Conservation (phyloP, 53 echinoderm and acorn worm species). For the Holothuria scabra region DNA sequence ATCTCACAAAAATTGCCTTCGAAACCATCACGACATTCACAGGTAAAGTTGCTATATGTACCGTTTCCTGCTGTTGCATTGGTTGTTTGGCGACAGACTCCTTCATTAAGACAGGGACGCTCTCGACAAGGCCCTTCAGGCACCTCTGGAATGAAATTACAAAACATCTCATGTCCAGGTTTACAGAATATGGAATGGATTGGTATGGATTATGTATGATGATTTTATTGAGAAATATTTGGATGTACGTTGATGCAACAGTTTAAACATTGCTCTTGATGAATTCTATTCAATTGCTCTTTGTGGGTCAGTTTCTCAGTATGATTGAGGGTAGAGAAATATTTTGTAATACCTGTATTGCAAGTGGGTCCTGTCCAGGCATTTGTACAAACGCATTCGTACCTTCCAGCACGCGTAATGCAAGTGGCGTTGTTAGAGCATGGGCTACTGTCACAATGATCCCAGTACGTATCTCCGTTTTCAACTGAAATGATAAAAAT, state of each 20-base stretch:
- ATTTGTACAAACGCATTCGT: conserved; percentile 71
- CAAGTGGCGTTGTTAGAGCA: conserved; percentile 70
- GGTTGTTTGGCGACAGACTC: conserved; percentile 49
- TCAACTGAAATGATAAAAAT: conserved; percentile 48
- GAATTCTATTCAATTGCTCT: too few species aligned
- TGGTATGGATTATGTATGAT: too few species aligned
- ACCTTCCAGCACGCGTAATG: conserved; percentile 44
- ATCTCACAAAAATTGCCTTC: conserved; percentile 68
- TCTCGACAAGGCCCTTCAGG: conserved; percentile 56
- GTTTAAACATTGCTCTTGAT: too few species aligned
- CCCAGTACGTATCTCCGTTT: conserved; percentile 56
- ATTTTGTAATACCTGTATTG: conserved; percentile 54
- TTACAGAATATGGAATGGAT: too few species aligned
- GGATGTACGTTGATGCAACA: too few species aligned
- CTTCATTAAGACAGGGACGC: conserved; percentile 66
- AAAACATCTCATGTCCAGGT: too few species aligned
- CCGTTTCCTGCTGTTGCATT: conserved; percentile 10
- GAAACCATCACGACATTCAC: conserved; percentile 65
- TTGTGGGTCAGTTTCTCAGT: too few species aligned
- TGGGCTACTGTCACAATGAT: conserved; percentile 69
- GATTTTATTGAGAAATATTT: too few species aligned
- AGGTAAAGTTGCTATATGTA: conserved; percentile 44
- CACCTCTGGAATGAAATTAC: conserved; percentile 41
- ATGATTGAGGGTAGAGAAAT: not conserved
- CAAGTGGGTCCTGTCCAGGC: conserved; percentile 79